A percentile compares a stretch with the other conserved stretches of the same genome.
These are phyloP conservation scores for Pseudopodoces humilis DNA, from an alignment of 2,113 vertebrate species.

Conservation along the genomic window DNA sequence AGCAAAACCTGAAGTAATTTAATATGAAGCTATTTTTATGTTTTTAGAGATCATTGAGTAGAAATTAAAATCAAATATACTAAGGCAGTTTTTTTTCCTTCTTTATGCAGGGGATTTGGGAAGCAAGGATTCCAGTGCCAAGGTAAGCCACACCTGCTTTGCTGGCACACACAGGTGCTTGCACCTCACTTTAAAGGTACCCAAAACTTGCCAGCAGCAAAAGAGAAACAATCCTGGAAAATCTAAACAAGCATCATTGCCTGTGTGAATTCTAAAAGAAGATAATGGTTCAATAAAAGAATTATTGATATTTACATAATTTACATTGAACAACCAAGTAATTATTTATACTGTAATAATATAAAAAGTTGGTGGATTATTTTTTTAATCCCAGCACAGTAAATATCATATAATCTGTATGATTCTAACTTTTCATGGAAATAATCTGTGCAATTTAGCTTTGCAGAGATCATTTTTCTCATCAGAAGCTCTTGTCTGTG, in stretches of 20 bases:
- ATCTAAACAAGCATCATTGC: background rate
- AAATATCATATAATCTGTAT: conserved; percentile 37
- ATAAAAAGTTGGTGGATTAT: background rate
- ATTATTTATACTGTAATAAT: background rate
- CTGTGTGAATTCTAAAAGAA: background rate
- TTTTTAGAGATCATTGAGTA: background rate
- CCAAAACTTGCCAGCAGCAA: background rate
- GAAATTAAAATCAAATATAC: background rate
- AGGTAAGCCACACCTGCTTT: conserved; percentile 70
- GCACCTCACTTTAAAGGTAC: background rate
- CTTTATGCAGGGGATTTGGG: conserved; percentile 79
- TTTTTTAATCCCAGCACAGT: background rate
- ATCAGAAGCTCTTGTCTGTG: conserved; percentile 73
- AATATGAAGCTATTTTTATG: conserved; percentile 14
- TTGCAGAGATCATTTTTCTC: conserved; percentile 68
- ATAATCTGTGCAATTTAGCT: conserved; percentile 65
- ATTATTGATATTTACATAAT: background rate
- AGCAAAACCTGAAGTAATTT: conserved; percentile 7
- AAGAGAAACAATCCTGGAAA: background rate
- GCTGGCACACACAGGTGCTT: background rate
- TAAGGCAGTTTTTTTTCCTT: conserved; percentile 20
- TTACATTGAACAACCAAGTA: background rate
- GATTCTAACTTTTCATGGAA: conserved; percentile 52
- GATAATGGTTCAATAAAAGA: background rate
- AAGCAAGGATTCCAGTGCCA: conserved; percentile 85